Percentiles rank a stretch among this genome's conserved stretches.
These are phyloP conservation scores for Scolanthus callimorphus DNA, from an alignment of 92 coral and sea anemone genomes.

Conservation along the genomic window DNA sequence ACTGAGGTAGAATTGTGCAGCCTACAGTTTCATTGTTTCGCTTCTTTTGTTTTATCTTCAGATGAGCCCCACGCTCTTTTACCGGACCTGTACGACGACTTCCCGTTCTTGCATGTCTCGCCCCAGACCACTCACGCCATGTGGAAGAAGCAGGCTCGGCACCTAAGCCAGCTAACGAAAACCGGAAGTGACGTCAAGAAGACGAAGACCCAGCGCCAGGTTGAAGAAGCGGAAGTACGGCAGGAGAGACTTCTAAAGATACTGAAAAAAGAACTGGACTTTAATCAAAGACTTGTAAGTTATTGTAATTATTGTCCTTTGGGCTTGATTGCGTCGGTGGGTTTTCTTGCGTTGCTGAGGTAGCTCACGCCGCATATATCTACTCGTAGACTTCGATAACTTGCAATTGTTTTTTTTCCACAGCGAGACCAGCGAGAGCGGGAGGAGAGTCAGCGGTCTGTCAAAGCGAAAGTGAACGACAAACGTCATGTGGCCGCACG, in stretches of 20 bases:
- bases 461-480: constrained; percentile 76
- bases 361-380: not conserved
- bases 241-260: constrained; percentile 84
- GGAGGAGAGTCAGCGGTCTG: constrained; percentile 75
- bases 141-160: constrained; percentile 94
- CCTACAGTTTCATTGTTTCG: no score
- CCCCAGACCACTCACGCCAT: constrained; percentile 95
- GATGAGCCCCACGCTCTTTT: constrained; percentile 65
- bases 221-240: constrained; percentile 90
- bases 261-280: constrained; percentile 81
- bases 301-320: not conserved
- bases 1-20: no score
- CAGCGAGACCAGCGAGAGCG: constrained; percentile 90
- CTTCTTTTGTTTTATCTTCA: constrained; percentile 6
- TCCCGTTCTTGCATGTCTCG: constrained; percentile 96
- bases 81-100: constrained; percentile 92
- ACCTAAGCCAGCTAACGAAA: constrained; percentile 62
- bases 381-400: no score
- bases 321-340: not conserved
- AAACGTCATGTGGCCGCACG: constrained; percentile 97
- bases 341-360: not conserved
- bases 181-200: constrained; percentile 59
- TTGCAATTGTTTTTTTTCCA: not conserved
- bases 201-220: constrained; percentile 75
- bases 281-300: constrained; percentile 89